Conservation (phyloP, 2,888 invertebrate genomes). For the Xestia c-nigrum region DNA sequence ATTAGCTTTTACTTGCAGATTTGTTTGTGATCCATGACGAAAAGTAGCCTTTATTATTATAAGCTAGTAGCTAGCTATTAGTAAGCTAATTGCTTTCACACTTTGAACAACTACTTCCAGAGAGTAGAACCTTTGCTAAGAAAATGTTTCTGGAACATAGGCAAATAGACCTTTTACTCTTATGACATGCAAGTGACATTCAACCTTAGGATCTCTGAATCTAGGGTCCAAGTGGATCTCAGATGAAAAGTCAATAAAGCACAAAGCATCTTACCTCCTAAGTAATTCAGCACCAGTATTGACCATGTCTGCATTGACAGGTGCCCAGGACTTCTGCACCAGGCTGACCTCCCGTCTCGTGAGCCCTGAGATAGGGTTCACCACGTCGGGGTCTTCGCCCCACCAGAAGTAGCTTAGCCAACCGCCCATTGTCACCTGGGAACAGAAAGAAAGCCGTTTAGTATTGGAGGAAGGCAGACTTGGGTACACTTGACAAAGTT, state of each 20-base stretch:
- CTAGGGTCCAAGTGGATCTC: neutral
- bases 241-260: neutral
- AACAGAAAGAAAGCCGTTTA: neutral
- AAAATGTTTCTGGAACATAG: neutral
- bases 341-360: conserved; percentile 79
- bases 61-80: too few relatives aligned
- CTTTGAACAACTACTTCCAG: neutral
- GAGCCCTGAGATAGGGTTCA: conserved; percentile 79
- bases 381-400: conserved; percentile 83
- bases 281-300: conserved; percentile 83
- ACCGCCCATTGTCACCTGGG: conserved; percentile 82
- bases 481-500: neutral
- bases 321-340: conserved; percentile 83
- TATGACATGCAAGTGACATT: neutral
- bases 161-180: neutral
- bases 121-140: neutral
- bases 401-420: conserved; percentile 87
- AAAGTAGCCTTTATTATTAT: too few relatives aligned
- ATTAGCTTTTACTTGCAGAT: neutral
- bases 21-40: neutral
- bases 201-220: neutral
- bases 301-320: conserved; percentile 77
- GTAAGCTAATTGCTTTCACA: neutral
- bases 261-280: conserved; percentile 76
- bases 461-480: too few relatives aligned